phyloP scores from a whole-genome alignment of 2,113 vertebrate genomes.

The Delphinapterus leucas region DNA sequence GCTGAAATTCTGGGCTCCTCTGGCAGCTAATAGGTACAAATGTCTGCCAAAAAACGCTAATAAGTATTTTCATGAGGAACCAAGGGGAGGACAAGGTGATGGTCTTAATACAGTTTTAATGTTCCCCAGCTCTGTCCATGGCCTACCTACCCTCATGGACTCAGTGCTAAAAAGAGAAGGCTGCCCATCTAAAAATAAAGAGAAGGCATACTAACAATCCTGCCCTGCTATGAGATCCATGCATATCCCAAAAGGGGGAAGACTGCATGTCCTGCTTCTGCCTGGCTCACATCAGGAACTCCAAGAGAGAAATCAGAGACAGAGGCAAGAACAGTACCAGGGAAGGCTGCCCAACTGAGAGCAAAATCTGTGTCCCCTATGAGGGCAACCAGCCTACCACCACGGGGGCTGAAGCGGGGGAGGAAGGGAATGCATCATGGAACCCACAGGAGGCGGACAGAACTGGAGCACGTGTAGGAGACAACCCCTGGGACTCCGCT shows the following conservation, averaged over 20 bases:
- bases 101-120: neutral
- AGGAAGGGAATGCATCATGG: neutral
- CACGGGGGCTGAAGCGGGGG: neutral
- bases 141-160: neutral
- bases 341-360: neutral
- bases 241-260: neutral
- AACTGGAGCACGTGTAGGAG: neutral
- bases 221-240: neutral
- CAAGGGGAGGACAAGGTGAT: neutral
- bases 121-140: neutral
- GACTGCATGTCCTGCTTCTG: neutral
- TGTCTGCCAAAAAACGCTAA: neutral
- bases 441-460: neutral
- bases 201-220: neutral
- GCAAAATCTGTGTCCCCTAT: neutral
- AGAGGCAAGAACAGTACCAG: neutral
- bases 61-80: neutral
- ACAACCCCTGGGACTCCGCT: neutral
- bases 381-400: neutral
- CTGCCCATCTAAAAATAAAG: neutral
- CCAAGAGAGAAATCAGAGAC: neutral
- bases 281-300: neutral
- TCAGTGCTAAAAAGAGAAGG: neutral
- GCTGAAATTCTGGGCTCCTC: neutral
- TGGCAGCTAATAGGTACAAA: neutral